Base-by-base conservation (phyloP, 2,888 invertebrate genomes). In the Drosophila leonis region DNA sequence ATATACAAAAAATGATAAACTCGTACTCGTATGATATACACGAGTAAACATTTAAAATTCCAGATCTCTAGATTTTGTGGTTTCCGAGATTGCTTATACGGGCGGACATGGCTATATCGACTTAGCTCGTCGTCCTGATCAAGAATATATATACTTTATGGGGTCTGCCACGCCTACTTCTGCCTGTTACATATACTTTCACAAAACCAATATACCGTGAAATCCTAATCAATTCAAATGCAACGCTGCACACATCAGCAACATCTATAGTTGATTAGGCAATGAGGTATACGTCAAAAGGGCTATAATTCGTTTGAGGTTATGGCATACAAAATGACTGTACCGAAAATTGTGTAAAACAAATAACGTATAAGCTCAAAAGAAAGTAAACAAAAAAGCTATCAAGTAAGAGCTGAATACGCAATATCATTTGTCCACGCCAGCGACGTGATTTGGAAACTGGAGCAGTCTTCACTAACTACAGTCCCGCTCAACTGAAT, bases 371-470 rank as follows among this genome's bases (percentile, higher is more conserved):
- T 54, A 41, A 60, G 49, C 27, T 24, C 60, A 65, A 48, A 61
- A 56, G 44, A 61, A 73, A 46, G 42, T 35, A 46, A 75, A 18
- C 33, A 63, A 49, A 48, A 74, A 69, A 67, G 68, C 61, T 80
- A 69, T 85, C 75, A 85, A 82, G 80, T 83, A 83, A 85, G 74
- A 70, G 73, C 55, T 65, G 86, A 88, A 88, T 88, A 80, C 82
- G 88, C 76, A 83, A 88, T 82, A 85, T 72, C 70, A 75, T 82
- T 83, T 85, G 80, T 71, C 74, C 72, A 74, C 49, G 64, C 65
- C 72, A 77, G 65, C 77, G 75, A 89, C 90, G 84, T 85, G 84
- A 84, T 81, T 49, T 77, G 88, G 60, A 82, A 89, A 89, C 79
- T 89, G 77, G 88, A 89, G 74, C 77, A 77, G 57, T 35, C 48